A percentile compares a stretch with the other conserved stretches of the same genome.
These are phyloP conservation scores for Oncopeltus fasciatus DNA, from an alignment of 1,140 invertebrate species.

Conservation along the genomic window DNA sequence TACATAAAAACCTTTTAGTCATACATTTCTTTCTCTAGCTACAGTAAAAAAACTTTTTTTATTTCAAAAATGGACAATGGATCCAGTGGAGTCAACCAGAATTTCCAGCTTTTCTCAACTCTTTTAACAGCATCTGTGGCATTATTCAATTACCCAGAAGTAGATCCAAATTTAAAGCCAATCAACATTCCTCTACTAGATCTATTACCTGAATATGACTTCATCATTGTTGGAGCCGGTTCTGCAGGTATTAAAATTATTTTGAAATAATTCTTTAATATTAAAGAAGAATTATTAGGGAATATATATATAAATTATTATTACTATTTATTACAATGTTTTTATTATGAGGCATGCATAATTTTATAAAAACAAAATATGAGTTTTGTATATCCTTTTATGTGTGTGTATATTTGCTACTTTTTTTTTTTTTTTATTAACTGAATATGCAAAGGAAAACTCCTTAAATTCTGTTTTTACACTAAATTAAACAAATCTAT, in stretches of 20 bases:
- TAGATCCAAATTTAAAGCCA: neutral
- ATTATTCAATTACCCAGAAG: neutral
- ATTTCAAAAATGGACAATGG: too few species aligned
- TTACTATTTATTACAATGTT: neutral
- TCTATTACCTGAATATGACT: conserved; percentile 24
- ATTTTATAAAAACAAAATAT: too few species aligned
- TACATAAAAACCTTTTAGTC: too few species aligned
- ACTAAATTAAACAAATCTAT: too few species aligned
- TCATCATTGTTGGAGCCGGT: conserved; percentile 36
- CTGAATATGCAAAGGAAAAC: too few species aligned
- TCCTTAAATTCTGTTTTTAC: too few species aligned
- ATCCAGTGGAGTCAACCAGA: too few species aligned
- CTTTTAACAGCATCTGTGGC: neutral
- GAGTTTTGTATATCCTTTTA: too few species aligned
- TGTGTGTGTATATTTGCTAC: neutral
- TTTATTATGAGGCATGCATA: too few species aligned
- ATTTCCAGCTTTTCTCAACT: neutral
- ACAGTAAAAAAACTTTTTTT: too few species aligned
- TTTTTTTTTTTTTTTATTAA: too few species aligned
- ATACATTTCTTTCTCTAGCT: too few species aligned
- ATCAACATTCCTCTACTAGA: neutral
- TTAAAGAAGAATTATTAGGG: neutral
- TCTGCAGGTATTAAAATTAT: conserved; percentile 32
- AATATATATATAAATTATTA: neutral
- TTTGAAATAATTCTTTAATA: neutral